Conservation (phyloP, 2,797 vertebrate genomes). For the Aulostomus chinensis region DNA sequence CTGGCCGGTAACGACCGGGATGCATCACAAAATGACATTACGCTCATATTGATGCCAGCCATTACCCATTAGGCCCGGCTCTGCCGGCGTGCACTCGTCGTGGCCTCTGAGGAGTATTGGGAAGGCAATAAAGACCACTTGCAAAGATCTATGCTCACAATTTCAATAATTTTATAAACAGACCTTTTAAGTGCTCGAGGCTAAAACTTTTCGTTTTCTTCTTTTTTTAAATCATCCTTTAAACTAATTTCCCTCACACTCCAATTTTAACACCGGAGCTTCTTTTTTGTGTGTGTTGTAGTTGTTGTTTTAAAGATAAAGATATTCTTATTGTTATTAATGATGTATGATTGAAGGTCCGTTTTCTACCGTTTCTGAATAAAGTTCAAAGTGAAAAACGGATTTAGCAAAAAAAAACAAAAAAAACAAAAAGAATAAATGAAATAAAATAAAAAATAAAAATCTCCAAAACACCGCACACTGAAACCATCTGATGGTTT, state of each 20-base stretch:
- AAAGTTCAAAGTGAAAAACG: too few relatives aligned
- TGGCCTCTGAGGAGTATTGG: slow-evolving; percentile 62
- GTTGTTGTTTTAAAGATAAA: too few relatives aligned
- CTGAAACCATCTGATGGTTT: too few relatives aligned
- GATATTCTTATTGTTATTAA: too few relatives aligned
- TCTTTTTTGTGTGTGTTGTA: too few relatives aligned
- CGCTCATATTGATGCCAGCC: slow-evolving; percentile 80
- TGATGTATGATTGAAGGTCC: too few relatives aligned
- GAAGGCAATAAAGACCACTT: slow-evolving; percentile 78
- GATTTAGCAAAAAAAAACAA: too few relatives aligned
- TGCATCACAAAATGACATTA: slow-evolving; percentile 83
- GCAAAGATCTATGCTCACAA: slow-evolving; percentile 76
- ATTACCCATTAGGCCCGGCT: slow-evolving; percentile 74
- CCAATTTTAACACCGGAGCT: slow-evolving; percentile 51
- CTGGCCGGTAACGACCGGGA: slow-evolving; percentile 71
- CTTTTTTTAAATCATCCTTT: slow-evolving; percentile 55
- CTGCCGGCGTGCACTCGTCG: slow-evolving; percentile 62
- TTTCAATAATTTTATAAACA: slow-evolving; percentile 82
- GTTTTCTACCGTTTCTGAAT: too few relatives aligned
- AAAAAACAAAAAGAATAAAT: too few relatives aligned
- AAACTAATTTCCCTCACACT: slow-evolving; percentile 68
- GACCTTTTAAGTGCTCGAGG: slow-evolving; percentile 69
- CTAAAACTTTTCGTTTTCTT: slow-evolving; percentile 66
- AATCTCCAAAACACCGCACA: too few relatives aligned
- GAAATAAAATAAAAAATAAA: too few relatives aligned